Base-by-base conservation (phyloP, 2,888 invertebrate species). In the Dugesia japonica region DNA sequence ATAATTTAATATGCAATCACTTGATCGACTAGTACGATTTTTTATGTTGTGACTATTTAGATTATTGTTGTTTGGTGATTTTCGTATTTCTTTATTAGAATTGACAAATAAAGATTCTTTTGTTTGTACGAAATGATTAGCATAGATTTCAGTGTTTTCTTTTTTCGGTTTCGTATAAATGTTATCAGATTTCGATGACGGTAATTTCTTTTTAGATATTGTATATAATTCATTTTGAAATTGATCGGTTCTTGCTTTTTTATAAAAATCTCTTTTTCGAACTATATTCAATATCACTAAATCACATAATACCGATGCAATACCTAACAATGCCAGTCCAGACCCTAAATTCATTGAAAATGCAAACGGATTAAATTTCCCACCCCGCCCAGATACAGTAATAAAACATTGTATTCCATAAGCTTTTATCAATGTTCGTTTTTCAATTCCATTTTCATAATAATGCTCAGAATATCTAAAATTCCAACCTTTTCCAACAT, bases 401-500 rank as follows among this genome's bases (percentile, higher is more conserved):
- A 78, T 78, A 56, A 78, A 78, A 71, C 77, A 77, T 74, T 83
- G 83, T 79, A 38, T 81, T 42, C 79, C 79, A 71, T 80, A 79
- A 0, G 79, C 79, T 42, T 76, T 77, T 4, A 78, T 74, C 20
- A 78, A 42, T 1, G 56, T 78, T 27, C 78, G 71, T 28, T 78
- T 78, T n/a, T 72, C 23, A 17, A 73, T 27, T 0, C 56, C 28
- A 38, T 78, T 73, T 73, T 78, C 78, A 4, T 28, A 23, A 33
- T 78, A 78, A 23, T 78, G 78, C 17, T 78, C 31, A 9, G 78
- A 84, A 80, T 81, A 78, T 15, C 78, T 31, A 38, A 78, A 78
- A 71, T 78, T 78, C 78, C 78, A 78, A 23, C 78, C 78, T 71
- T 78, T 72, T 1, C 42, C 78, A 17, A 78, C 78, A 28, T 28